These are phyloP conservation scores for Hypotaenidia philippensis DNA, from an alignment of 2,797 vertebrate genomes.

Conservation along the genomic window DNA sequence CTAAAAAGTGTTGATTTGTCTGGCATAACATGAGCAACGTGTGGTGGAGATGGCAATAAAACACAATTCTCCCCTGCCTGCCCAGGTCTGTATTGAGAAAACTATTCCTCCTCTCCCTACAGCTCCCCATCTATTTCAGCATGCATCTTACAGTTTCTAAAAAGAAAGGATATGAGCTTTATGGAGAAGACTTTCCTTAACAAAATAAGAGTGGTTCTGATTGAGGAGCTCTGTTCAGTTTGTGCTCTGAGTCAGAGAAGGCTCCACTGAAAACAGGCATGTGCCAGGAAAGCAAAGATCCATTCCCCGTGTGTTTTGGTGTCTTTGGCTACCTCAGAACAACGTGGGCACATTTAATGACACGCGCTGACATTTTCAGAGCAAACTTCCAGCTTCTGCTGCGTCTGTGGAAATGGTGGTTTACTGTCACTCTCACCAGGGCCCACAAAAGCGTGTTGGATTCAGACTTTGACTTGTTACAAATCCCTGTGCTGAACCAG, in stretches of 20 bases:
- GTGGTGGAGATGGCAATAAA: neutral
- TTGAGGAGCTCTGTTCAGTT: neutral
- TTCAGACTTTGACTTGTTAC: neutral
- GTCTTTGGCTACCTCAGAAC: neutral
- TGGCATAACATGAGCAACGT: neutral
- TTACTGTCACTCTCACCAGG: neutral
- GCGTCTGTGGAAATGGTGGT: neutral
- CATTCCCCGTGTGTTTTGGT: neutral
- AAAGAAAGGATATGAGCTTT: neutral
- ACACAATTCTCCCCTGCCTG: neutral
- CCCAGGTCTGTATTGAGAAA: neutral
- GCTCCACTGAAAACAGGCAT: neutral
- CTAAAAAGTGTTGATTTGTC: neutral
- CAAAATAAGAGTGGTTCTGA: neutral
- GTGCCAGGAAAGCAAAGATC: neutral
- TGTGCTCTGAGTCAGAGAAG: neutral
- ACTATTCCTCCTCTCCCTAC: neutral
- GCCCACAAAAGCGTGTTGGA: neutral
- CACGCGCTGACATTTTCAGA: neutral
- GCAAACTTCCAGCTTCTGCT: neutral
- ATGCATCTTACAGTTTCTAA: neutral
- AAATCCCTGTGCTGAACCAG: neutral
- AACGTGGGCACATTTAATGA: neutral
- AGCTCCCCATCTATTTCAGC: neutral
- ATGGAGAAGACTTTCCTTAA: neutral